A percentile compares a stretch with the other conserved stretches of the same genome.
These are phyloP conservation scores for Oenanthe oenanthe DNA, from an alignment of 2,113 vertebrate genomes.

Conservation along the genomic window DNA sequence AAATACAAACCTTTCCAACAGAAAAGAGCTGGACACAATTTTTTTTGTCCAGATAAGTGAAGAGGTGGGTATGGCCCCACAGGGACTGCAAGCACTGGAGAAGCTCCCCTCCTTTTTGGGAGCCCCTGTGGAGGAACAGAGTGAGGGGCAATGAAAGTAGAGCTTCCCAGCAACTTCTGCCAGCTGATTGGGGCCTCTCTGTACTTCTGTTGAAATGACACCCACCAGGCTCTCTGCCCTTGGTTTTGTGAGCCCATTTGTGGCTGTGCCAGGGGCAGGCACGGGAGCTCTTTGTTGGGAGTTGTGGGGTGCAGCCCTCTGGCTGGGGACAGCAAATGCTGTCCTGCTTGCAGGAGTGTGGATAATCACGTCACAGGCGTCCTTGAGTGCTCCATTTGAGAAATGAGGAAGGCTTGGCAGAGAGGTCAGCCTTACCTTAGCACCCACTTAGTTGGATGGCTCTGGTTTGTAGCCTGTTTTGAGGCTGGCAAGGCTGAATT, in stretches of 20 bases:
- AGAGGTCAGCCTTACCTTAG: neutral
- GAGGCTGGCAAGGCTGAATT: neutral
- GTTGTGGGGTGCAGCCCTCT: neutral
- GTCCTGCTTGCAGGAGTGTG: neutral
- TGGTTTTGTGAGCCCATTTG: neutral
- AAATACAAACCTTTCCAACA: neutral
- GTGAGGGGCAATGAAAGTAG: fast-evolving
- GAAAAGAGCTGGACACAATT: neutral
- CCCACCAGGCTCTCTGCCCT: neutral
- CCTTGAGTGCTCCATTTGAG: fast-evolving
- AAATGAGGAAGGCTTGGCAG: neutral
- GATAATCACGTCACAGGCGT: neutral
- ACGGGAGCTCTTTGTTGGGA: neutral
- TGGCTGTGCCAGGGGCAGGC: neutral
- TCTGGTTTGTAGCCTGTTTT: neutral
- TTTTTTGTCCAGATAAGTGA: neutral
- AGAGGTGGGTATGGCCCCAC: neutral
- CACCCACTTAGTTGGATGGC: neutral
- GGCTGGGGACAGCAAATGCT: neutral
- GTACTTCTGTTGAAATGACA: neutral
- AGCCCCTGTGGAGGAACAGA: neutral
- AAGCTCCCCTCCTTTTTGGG: neutral
- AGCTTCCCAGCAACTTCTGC: neutral
- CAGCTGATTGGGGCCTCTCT: neutral
- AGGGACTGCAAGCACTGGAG: neutral